Conservation (phyloP, 1,140 invertebrate genomes). For the Aphaenogaster ashmeadi region DNA sequence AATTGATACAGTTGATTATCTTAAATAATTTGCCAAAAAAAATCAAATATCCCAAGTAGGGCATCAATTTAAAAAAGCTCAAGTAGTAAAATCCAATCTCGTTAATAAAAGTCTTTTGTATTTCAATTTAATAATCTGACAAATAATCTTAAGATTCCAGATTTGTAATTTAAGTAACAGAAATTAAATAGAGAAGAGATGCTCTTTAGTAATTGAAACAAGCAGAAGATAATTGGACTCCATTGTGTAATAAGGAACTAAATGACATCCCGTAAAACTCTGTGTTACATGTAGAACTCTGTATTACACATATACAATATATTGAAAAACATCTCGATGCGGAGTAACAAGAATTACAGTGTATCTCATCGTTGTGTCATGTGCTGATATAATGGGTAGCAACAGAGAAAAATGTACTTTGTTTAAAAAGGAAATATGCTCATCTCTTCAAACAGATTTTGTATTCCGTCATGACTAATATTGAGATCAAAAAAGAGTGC, state of each 20-base stretch:
- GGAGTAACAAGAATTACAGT: background rate
- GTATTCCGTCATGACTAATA: background rate
- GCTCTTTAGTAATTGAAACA: background rate
- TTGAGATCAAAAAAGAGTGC: background rate
- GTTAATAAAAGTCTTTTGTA: constrained; percentile 25
- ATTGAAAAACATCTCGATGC: background rate
- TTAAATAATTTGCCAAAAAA: background rate
- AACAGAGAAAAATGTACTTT: background rate
- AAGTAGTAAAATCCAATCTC: background rate
- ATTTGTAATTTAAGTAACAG: background rate
- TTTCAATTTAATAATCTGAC: background rate
- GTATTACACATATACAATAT: background rate
- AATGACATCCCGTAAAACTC: background rate
- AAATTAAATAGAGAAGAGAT: background rate
- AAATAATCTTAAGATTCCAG: background rate
- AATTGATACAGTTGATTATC: background rate
- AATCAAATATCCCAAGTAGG: background rate
- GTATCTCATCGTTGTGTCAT: background rate
- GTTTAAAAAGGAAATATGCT: background rate
- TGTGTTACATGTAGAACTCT: background rate
- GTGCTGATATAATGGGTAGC: background rate
- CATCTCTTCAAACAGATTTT: background rate
- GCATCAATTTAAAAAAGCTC: constrained; percentile 13
- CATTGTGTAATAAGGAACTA: background rate
- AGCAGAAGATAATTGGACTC: background rate